Percentiles rank a stretch among this genome's conserved stretches.
These are phyloP conservation scores for Halichoerus grypus DNA, from an alignment of 2,113 vertebrate genomes.

Conservation along the genomic window DNA sequence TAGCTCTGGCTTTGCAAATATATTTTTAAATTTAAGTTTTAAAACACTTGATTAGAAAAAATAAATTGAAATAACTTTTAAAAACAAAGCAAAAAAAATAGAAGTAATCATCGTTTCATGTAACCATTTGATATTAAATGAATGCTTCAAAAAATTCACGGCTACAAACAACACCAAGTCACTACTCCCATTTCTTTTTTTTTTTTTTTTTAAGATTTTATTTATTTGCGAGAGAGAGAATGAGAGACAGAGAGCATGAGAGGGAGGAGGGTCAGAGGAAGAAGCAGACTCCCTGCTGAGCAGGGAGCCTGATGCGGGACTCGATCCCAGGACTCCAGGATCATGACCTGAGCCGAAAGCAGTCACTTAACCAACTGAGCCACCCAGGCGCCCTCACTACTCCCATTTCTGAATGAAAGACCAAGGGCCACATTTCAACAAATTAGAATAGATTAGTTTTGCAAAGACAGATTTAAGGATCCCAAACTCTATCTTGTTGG, in stretches of 20 bases:
- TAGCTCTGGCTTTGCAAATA: background rate
- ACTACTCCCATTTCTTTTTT: background rate
- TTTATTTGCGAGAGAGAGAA: too few relatives aligned
- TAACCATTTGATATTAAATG: conserved; percentile 42
- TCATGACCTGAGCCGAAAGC: too few relatives aligned
- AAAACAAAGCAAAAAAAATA: background rate
- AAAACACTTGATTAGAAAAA: background rate
- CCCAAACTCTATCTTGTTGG: background rate
- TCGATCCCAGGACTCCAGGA: too few relatives aligned
- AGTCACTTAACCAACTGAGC: too few relatives aligned
- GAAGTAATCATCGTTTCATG: background rate
- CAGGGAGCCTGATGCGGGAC: too few relatives aligned
- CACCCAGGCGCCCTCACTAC: background rate
- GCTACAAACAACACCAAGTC: background rate
- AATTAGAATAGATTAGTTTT: conserved; percentile 29
- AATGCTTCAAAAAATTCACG: conserved; percentile 38
- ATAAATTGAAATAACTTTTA: background rate
- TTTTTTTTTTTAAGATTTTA: too few relatives aligned
- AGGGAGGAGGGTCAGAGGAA: too few relatives aligned
- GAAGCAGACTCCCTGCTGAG: too few relatives aligned
- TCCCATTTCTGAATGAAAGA: conserved; percentile 27
- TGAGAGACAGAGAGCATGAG: too few relatives aligned
- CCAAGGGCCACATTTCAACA: conserved; percentile 1
- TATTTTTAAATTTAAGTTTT: background rate
- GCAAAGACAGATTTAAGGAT: conserved; percentile 16